These are phyloP conservation scores for Tyto alba DNA, from an alignment of 2,113 vertebrate species.

Conservation along the genomic window DNA sequence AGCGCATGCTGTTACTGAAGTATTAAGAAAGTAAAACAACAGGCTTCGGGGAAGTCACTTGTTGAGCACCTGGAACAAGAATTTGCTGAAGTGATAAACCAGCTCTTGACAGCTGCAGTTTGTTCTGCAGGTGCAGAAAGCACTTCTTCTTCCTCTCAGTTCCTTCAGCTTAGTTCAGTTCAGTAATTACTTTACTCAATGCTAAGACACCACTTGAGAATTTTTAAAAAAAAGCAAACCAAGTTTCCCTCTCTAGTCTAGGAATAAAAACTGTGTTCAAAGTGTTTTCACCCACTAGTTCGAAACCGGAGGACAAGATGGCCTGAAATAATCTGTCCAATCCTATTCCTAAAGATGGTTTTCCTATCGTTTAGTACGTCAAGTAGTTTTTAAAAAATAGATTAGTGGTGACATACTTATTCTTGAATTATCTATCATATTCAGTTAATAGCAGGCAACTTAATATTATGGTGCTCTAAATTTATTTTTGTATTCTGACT, in stretches of 20 bases:
- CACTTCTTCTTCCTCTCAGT: slow-evolving; percentile 38
- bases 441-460: not conserved
- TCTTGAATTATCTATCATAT: not conserved
- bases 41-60: slow-evolving; percentile 39
- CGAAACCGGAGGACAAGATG: not conserved
- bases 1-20: not conserved
- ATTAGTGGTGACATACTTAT: not conserved
- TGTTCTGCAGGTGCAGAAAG: slow-evolving; percentile 58
- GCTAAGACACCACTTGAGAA: not conserved
- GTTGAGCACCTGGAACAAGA: slow-evolving; percentile 50
- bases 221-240: not conserved
- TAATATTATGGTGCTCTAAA: not conserved
- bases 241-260: not conserved
- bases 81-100: slow-evolving; percentile 51
- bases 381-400: not conserved
- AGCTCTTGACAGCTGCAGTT: slow-evolving; percentile 51
- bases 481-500: not conserved
- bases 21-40: slow-evolving; percentile 17
- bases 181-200: not conserved
- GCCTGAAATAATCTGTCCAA: not conserved
- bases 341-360: not conserved
- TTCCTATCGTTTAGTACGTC: not conserved
- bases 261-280: not conserved
- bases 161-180: not conserved
- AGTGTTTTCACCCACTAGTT: not conserved